Base-by-base conservation (phyloP, 30 jellyfish, hydroid and myxozoan species). In the Pseudorhiza aurosa region DNA sequence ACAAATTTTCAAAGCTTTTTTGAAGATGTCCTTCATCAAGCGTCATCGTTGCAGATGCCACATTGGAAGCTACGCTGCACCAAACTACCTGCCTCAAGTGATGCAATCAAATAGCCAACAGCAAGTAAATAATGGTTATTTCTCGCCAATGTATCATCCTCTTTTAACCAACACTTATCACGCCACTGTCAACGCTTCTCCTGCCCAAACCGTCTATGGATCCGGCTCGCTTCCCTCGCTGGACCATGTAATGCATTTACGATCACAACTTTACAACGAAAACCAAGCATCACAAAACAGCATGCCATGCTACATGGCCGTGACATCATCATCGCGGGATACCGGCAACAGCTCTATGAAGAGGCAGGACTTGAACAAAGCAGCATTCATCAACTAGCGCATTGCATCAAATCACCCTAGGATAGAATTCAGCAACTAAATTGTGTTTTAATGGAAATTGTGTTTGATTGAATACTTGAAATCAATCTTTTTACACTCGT, bases 211-310 rank as follows among this genome's bases (percentile, higher is more conserved):
- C 10, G 27, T 58, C 3, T 77, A 27, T 63, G 82, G 89, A 18
- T 45, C 89, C 4, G 82, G 55, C 21, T 58, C 81, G 18, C 44
- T 76, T 25, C 75, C 89, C 15, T 44, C 65, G 6, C 29, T 62
- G n/a, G 89, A 77, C 56, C 89, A 77, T 46, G 89, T 45, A 71
- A 60, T 77, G 82, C 89, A 77, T 45, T 17, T 68, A 67, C 62
- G 82, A 42, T 63, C 81, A 8, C 89, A 77, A 51, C 63, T 17
- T 57, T 77, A 60, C 35, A 77, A 77, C 72, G 89, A 77, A 28
- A 63, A 65, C 6, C 31, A 47, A 11, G 58, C 73, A 1, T 2
- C 74, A 9, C 89, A 62, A 22, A 77, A 47, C 45, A 63, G 78
- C 40, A 24, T 77, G 26, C 74, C 89, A 0, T 62, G 77, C 69